A percentile compares a stretch with the other conserved stretches of the same genome.
Conservation (phyloP, 2,113 vertebrate species). For the Ictalurus punctatus region DNA sequence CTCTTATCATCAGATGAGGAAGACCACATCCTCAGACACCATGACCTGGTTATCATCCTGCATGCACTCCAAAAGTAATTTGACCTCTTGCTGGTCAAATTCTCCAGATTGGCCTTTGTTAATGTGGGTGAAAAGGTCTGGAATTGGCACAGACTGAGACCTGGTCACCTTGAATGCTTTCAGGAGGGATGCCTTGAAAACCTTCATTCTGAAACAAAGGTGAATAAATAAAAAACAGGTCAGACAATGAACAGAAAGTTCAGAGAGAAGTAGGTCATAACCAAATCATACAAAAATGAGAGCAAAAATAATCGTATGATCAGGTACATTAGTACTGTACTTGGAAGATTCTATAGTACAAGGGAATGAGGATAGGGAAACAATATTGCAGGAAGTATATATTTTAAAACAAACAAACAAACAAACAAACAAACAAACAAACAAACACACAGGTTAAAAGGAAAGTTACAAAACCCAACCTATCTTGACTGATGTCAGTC, state of each 20-base stretch:
- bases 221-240: not conserved
- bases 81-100: slow-evolving; percentile 62
- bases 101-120: slow-evolving; percentile 56
- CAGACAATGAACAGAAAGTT: not conserved
- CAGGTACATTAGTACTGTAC: not conserved
- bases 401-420: not conserved
- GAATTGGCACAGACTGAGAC: slow-evolving; percentile 64
- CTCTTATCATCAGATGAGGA: slow-evolving; percentile 60
- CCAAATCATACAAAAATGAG: not conserved
- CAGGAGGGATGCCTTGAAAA: slow-evolving; percentile 66
- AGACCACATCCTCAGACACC: slow-evolving; percentile 69
- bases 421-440: fast-evolving
- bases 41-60: slow-evolving; percentile 72
- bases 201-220: slow-evolving; percentile 57
- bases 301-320: not conserved
- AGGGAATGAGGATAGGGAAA: not conserved
- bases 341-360: not conserved
- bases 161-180: slow-evolving; percentile 62
- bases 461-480: slow-evolving; percentile 38
- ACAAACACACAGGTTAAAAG: too few species aligned
- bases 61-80: slow-evolving; percentile 62
- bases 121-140: slow-evolving; percentile 60
- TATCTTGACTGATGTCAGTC: slow-evolving; percentile 49
- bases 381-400: not conserved
- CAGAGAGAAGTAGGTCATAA: not conserved